Percentiles rank a stretch among this genome's conserved stretches.
Evolutionary conservation across 2,113 vertebrate species (phyloP).

Genomic region (Callorhinus ursinus): DNA sequence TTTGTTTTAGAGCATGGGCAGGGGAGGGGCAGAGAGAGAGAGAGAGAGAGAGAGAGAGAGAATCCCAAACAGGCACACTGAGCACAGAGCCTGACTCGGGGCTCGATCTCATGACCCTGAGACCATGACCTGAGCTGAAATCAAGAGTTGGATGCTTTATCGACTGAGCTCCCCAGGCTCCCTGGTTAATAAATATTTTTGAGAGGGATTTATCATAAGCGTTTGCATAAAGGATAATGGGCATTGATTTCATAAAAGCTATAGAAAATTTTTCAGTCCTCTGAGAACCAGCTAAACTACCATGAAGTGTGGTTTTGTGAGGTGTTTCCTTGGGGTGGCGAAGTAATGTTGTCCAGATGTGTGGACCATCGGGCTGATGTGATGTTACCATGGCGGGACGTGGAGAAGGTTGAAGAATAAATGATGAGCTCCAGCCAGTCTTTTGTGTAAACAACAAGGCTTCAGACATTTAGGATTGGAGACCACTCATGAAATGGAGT

Average conservation of each 20-base stretch:
- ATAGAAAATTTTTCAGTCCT: background rate
- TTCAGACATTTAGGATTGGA: background rate
- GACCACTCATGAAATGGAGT: background rate
- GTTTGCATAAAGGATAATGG: background rate
- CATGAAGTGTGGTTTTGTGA: background rate
- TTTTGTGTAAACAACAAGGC: background rate
- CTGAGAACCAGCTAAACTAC: background rate
- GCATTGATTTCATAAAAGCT: background rate
- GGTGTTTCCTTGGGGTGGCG: rapidly evolving
- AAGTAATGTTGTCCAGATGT: rapidly evolving
- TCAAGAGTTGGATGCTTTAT: background rate
- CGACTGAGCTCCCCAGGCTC: background rate
- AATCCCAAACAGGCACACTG: no score
- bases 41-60: background rate
- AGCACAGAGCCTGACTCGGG: background rate
- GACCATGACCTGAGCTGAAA: background rate
- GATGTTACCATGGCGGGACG: rapidly evolving
- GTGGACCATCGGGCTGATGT: rapidly evolving
- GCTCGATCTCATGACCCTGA: background rate
- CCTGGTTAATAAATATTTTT: background rate
- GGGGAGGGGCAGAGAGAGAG: background rate
- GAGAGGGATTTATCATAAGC: background rate
- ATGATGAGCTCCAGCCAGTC: background rate
- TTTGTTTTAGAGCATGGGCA: background rate
- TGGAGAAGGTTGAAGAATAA: background rate